Conservation (phyloP, 2,888 invertebrate genomes). For the Microplitis manilae region DNA sequence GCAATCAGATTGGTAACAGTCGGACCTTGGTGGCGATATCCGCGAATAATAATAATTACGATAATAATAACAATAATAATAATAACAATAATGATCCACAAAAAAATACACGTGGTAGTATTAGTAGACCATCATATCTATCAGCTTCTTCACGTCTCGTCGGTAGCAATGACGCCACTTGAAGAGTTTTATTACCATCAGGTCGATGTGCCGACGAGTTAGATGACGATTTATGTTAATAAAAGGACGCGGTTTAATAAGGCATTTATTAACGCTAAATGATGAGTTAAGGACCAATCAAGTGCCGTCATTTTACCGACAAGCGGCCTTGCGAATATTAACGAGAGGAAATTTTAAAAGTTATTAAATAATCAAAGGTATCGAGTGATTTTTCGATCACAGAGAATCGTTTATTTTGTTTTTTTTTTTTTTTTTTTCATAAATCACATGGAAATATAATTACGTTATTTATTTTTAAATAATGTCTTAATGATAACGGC, state of each 20-base stretch:
- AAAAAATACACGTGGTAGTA: slow-evolving; percentile 25
- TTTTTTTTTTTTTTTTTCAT: background rate
- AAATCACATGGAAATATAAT: background rate
- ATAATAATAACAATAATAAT: background rate
- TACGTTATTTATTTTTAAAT: too few species aligned
- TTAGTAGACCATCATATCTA: slow-evolving; percentile 42
- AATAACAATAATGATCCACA: slow-evolving; percentile 9
- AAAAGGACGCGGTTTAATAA: slow-evolving; percentile 34
- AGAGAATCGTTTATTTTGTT: background rate
- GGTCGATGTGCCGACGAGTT: slow-evolving; percentile 31
- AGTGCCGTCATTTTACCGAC: slow-evolving; percentile 22
- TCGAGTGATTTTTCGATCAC: slow-evolving; percentile 30
- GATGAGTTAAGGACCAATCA: slow-evolving; percentile 21
- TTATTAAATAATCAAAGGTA: too few species aligned
- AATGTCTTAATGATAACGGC: too few species aligned
- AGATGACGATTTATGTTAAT: slow-evolving; percentile 15
- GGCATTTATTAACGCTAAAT: slow-evolving; percentile 33
- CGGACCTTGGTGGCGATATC: slow-evolving; percentile 47
- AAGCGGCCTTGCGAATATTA: slow-evolving; percentile 19
- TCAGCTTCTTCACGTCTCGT: slow-evolving; percentile 45
- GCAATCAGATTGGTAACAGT: slow-evolving; percentile 39
- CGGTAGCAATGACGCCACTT: slow-evolving; percentile 53
- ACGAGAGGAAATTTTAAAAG: background rate
- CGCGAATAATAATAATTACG: slow-evolving; percentile 10
- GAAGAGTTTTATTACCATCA: slow-evolving; percentile 43